A percentile compares a stretch with the other conserved stretches of the same genome.
phyloP scores from a whole-genome alignment of 2,797 vertebrate genomes.

The Enteromius viviparus region DNA sequence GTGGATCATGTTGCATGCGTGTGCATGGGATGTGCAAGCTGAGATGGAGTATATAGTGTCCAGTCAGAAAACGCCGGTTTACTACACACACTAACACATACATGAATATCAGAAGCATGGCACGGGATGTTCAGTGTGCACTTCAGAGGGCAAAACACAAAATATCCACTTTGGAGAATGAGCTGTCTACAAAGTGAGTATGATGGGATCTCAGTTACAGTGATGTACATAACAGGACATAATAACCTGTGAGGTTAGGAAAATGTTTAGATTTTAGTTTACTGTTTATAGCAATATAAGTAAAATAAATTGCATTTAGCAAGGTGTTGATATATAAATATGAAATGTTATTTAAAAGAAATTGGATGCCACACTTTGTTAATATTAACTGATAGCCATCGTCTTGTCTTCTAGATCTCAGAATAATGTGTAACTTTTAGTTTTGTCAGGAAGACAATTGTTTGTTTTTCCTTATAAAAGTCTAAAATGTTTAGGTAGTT shows the following conservation, averaged over 20 bases:
- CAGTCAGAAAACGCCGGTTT: slow-evolving; percentile 2
- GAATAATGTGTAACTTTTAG: neutral
- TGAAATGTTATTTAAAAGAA: neutral
- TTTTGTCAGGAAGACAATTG: neutral
- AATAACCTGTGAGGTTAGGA: neutral
- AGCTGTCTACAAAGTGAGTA: slow-evolving; percentile 68
- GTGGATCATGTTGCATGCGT: slow-evolving; percentile 50
- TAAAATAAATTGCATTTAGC: neutral
- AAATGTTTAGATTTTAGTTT: neutral
- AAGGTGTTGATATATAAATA: neutral
- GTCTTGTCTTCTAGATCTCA: neutral
- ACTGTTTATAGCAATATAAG: neutral
- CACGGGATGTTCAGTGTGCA: slow-evolving; percentile 71
- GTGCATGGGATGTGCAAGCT: slow-evolving; percentile 49
- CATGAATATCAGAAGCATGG: slow-evolving; percentile 68
- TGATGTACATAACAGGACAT: neutral
- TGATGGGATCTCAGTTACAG: neutral
- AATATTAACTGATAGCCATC: neutral
- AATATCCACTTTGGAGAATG: slow-evolving; percentile 71
- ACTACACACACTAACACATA: slow-evolving; percentile 16
- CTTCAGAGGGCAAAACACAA: slow-evolving; percentile 75
- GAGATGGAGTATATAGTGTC: slow-evolving; percentile 49
- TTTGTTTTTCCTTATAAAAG: neutral
- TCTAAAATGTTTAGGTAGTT: neutral
- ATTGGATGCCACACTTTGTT: slow-evolving; percentile 16